Conservation (phyloP, 2,888 invertebrate genomes). For the Drosophila buzzatii region DNA sequence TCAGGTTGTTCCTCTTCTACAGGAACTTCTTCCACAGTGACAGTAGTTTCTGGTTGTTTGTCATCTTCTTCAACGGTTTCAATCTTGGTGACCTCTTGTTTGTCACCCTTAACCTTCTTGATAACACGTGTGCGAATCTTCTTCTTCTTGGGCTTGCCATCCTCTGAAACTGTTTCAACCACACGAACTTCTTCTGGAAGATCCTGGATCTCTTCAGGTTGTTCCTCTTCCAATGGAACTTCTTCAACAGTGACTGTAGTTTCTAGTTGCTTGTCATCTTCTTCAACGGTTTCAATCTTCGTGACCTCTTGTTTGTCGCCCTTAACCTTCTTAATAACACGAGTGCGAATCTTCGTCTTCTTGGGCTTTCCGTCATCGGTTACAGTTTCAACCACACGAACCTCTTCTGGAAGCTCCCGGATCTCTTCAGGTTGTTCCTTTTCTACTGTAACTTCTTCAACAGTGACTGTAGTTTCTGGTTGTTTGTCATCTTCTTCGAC, state of each 20-base stretch:
- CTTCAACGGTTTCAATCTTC: conserved; percentile 56
- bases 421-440: conserved; percentile 2
- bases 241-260: conserved; percentile 49
- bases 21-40: conserved; percentile 12
- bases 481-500: conserved; percentile 4
- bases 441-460: neutral
- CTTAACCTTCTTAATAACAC: conserved; percentile 51
- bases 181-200: conserved; percentile 50
- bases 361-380: conserved; percentile 49
- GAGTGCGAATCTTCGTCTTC: conserved; percentile 55
- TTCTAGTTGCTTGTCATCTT: conserved; percentile 44
- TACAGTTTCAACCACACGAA: conserved; percentile 43
- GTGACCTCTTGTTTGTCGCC: conserved; percentile 53
- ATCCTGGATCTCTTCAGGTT: conserved; percentile 27
- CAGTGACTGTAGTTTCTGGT: conserved; percentile 3
- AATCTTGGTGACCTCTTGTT: conserved; percentile 27
- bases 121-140: conserved; percentile 20
- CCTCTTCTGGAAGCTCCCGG: conserved; percentile 48
- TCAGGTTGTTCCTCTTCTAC: conserved; percentile 4
- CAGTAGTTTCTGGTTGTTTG: conserved; percentile 22
- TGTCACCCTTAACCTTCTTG: conserved; percentile 27
- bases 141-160: conserved; percentile 29
- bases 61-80: conserved; percentile 28
- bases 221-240: conserved; percentile 24
- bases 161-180: conserved; percentile 39